A percentile compares a stretch with the other conserved stretches of the same genome.
Conservation (phyloP, 2,113 vertebrate genomes). For the Lasiurus cinereus region DNA sequence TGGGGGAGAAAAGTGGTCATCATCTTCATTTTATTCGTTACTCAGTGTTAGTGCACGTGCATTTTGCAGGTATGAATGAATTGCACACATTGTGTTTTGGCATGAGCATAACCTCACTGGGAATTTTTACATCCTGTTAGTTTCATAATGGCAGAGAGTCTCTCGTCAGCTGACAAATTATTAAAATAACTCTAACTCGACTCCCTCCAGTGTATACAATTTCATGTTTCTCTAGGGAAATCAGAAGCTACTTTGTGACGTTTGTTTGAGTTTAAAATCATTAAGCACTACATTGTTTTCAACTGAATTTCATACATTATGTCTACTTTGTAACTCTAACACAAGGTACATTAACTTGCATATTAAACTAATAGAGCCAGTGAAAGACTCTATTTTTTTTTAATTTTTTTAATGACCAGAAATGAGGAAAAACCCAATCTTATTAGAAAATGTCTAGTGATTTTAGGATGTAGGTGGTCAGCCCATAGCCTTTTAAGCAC, state of each 20-base stretch:
- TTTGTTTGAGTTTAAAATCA: conserved; percentile 70
- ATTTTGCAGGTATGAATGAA: conserved; percentile 1
- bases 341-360: conserved; percentile 51
- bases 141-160: background rate
- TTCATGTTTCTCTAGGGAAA: conserved; percentile 64
- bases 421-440: background rate
- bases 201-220: background rate
- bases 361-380: conserved; percentile 54
- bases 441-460: background rate
- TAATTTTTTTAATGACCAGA: conserved; percentile 28
- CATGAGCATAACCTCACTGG: conserved; percentile 39
- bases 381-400: background rate
- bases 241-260: conserved; percentile 53
- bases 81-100: background rate
- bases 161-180: conserved; percentile 55
- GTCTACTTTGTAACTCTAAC: conserved; percentile 36
- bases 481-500: background rate
- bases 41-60: background rate
- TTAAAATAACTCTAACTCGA: conserved; percentile 68
- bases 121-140: conserved; percentile 30
- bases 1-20: background rate
- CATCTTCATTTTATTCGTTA: background rate
- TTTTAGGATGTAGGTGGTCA: background rate
- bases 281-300: conserved; percentile 62
- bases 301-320: conserved; percentile 39